phyloP scores from a whole-genome alignment of 2,113 vertebrate species.

The Pomatorhinus ruficollis region DNA sequence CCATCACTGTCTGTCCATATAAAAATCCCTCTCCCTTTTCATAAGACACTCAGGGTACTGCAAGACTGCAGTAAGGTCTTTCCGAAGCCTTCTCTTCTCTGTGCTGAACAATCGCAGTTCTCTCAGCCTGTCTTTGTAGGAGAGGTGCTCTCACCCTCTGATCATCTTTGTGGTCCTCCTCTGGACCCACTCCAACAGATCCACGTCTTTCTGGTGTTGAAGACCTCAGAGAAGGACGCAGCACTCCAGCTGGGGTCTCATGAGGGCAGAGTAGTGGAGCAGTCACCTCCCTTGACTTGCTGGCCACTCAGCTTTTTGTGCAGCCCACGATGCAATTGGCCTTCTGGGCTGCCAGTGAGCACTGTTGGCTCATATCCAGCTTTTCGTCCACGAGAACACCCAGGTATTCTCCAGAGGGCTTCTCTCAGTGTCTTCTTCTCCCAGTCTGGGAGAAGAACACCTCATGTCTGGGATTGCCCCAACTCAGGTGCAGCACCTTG shows the following conservation, averaged over 20 bases:
- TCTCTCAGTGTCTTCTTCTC: not conserved
- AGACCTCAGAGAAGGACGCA: not conserved
- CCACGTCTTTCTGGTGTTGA: not conserved
- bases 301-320: not conserved
- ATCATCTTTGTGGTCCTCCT: not conserved
- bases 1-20: fast-evolving
- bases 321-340: not conserved
- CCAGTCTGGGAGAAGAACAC: not conserved
- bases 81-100: not conserved
- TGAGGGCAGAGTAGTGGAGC: not conserved
- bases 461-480: not conserved
- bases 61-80: not conserved
- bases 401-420: not conserved
- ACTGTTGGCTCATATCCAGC: not conserved
- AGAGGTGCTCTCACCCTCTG: not conserved
- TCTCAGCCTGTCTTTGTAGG: not conserved
- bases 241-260: not conserved
- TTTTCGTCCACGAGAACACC: not conserved
- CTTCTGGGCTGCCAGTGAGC: not conserved
- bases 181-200: not conserved
- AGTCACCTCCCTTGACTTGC: not conserved
- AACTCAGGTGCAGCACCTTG: not conserved
- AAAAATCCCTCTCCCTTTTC: not conserved
- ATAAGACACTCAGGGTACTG: not conserved
- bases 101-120: not conserved